phyloP scores from a whole-genome alignment of 1,140 invertebrate species.

The Drosophila auraria region DNA sequence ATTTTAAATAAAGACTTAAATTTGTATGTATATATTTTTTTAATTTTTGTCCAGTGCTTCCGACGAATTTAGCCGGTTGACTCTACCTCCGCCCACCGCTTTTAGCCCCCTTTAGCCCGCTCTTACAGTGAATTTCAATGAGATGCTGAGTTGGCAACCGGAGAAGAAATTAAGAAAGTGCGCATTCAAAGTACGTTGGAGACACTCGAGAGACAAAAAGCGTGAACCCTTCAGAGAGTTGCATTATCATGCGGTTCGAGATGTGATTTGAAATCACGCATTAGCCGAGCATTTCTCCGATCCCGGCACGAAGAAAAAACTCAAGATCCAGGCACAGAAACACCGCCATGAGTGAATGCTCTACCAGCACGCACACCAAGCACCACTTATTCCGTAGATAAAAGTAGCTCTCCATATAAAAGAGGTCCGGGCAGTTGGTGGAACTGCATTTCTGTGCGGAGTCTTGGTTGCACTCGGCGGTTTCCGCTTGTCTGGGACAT shows the following conservation, averaged over 20 bases:
- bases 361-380: constrained; percentile 56
- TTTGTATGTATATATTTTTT: neutral
- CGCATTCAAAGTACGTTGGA: constrained; percentile 43
- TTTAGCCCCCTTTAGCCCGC: constrained; percentile 17
- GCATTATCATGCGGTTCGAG: constrained; percentile 61
- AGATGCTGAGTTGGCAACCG: constrained; percentile 35
- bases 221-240: constrained; percentile 53
- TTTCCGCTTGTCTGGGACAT: constrained; percentile 43
- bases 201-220: constrained; percentile 54
- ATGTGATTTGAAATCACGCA: constrained; percentile 56
- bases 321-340: constrained; percentile 15
- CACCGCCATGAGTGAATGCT: constrained; percentile 59
- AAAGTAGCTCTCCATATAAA: constrained; percentile 23
- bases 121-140: constrained; percentile 14
- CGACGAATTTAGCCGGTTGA: constrained; percentile 1
- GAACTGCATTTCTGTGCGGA: constrained; percentile 40
- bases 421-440: neutral
- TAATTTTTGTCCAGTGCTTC: neutral
- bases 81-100: constrained; percentile 14
- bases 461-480: constrained; percentile 26
- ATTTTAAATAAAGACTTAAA: too few species aligned
- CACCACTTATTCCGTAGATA: constrained; percentile 30
- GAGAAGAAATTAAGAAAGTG: constrained; percentile 60
- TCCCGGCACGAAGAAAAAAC: constrained; percentile 16
- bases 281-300: constrained; percentile 44